Percentiles rank a stretch among this genome's conserved stretches.
Conservation (phyloP, 2,113 vertebrate species). For the Nibea coibor region DNA sequence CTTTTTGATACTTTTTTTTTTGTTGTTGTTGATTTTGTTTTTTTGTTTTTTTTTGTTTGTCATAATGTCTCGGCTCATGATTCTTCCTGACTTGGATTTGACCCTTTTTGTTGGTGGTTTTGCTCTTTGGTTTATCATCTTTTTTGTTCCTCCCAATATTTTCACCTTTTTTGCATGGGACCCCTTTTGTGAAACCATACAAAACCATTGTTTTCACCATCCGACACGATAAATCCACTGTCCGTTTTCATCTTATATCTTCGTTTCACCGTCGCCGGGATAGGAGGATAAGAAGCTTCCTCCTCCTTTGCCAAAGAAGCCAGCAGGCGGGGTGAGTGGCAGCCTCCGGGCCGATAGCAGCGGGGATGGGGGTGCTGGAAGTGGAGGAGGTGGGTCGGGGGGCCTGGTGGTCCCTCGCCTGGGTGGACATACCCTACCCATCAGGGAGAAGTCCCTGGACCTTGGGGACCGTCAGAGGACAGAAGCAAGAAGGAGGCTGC, state of each 20-base stretch:
- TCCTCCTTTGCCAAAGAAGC: slow-evolving; percentile 88
- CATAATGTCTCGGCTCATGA: slow-evolving; percentile 12
- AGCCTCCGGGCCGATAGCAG: slow-evolving; percentile 80
- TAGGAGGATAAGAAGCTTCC: slow-evolving; percentile 87
- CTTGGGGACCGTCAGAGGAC: slow-evolving; percentile 94
- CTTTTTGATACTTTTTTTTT: slow-evolving; percentile 27
- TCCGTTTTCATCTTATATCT: slow-evolving; percentile 41
- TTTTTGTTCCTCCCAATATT: slow-evolving; percentile 24
- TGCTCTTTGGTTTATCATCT: slow-evolving; percentile 32
- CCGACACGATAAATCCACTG: slow-evolving; percentile 35
- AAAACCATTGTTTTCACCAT: slow-evolving; percentile 22
- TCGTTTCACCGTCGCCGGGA: slow-evolving; percentile 26
- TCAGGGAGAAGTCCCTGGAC: slow-evolving; percentile 85
- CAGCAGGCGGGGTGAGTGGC: slow-evolving; percentile 81
- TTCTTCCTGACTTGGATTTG: slow-evolving; percentile 8
- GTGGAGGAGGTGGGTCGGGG: slow-evolving; percentile 59
- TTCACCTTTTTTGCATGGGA: slow-evolving; percentile 41
- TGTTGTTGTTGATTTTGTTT: slow-evolving; percentile 2
- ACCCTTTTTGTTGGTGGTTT: slow-evolving; percentile 10
- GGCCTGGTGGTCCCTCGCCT: slow-evolving; percentile 81
- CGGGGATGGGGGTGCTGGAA: slow-evolving; percentile 62
- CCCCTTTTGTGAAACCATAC: slow-evolving; percentile 30
- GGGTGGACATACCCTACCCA: slow-evolving; percentile 77
- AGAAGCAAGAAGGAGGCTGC: slow-evolving; percentile 93
- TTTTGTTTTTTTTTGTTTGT: slow-evolving; percentile 27